These are phyloP conservation scores for Tangara arthus DNA, from an alignment of 2,797 vertebrate genomes.

Conservation along the genomic window DNA sequence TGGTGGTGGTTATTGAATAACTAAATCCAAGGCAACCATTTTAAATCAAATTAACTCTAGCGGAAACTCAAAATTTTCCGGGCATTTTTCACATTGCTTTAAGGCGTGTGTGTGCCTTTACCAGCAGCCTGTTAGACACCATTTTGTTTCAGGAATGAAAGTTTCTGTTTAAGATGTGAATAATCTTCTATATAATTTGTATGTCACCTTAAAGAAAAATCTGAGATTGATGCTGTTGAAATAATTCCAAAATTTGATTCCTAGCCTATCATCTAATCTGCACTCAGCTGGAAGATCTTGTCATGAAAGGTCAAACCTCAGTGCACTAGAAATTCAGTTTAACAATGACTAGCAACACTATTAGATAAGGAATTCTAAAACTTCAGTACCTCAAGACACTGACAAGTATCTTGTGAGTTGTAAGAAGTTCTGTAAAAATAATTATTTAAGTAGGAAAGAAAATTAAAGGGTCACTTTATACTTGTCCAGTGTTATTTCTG, in stretches of 20 bases:
- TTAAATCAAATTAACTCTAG: background rate
- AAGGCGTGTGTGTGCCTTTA: background rate
- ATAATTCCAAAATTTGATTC: background rate
- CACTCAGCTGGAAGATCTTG: background rate
- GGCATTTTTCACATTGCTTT: background rate
- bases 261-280: background rate
- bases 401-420: background rate
- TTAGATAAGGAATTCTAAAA: background rate
- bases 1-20: background rate
- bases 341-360: background rate
- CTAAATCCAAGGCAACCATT: background rate
- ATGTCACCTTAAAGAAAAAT: background rate
- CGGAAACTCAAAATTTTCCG: background rate
- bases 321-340: background rate
- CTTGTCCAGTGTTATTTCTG: slow-evolving; percentile 24
- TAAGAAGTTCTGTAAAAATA: background rate
- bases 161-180: background rate
- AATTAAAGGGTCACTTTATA: background rate
- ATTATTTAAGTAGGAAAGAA: background rate
- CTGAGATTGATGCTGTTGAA: background rate
- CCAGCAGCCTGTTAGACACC: background rate
- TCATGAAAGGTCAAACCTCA: background rate
- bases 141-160: background rate
- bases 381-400: background rate
- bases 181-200: background rate